Conservation (phyloP, 2,888 invertebrate genomes). For the Coleophora deauratella region DNA sequence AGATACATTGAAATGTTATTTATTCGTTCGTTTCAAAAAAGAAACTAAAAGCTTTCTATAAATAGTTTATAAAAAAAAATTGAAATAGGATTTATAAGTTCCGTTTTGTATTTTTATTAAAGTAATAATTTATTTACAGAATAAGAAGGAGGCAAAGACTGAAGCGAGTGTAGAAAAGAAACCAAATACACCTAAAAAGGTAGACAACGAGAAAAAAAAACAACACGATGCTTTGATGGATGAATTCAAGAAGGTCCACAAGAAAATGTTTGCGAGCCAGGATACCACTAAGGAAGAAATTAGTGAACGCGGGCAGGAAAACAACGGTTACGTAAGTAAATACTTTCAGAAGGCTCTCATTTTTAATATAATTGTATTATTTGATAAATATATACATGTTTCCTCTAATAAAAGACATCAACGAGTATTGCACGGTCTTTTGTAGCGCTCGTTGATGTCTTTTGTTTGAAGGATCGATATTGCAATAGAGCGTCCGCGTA, state of each 20-base stretch:
- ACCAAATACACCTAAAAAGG: conserved; percentile 43
- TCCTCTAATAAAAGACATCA: too few species aligned
- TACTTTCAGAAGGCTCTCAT: background rate
- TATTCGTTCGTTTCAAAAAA: too few species aligned
- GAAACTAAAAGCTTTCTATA: too few species aligned
- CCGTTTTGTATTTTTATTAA: too few species aligned
- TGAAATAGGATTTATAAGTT: too few species aligned
- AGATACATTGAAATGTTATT: too few species aligned
- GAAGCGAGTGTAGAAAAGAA: conserved; percentile 39
- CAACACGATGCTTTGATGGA: conserved; percentile 88
- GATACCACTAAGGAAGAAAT: conserved; percentile 26
- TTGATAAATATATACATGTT: too few species aligned
- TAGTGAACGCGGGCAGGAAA: conserved; percentile 15
- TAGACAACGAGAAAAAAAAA: conserved; percentile 77
- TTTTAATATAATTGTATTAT: background rate
- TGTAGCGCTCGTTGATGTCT: too few species aligned
- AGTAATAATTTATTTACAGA: conserved; percentile 26
- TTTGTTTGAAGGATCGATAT: too few species aligned
- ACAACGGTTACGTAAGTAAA: conserved; percentile 36
- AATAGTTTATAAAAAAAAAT: too few species aligned
- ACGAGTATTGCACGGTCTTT: too few species aligned
- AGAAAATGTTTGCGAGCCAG: conserved; percentile 84
- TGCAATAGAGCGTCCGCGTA: too few species aligned
- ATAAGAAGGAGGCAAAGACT: conserved; percentile 43
- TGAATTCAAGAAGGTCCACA: conserved; percentile 91